Base-by-base conservation (phyloP, 2,888 invertebrate species). In the Falcaria lacertinaria region DNA sequence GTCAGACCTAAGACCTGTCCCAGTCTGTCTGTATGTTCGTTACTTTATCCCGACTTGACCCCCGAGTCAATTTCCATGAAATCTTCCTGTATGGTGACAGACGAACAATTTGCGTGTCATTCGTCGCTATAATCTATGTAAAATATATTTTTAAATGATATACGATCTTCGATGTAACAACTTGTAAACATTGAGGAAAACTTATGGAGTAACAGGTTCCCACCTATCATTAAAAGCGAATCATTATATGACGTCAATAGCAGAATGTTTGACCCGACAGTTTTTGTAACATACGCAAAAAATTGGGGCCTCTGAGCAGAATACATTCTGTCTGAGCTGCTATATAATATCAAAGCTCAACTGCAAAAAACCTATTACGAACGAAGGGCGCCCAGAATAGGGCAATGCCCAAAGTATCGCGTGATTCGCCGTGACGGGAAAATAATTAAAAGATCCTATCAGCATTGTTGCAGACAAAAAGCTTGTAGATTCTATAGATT, bases 401-500 rank as follows among this genome's bases (percentile, higher is more conserved):
- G 50, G 47, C 64, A 67, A 67, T 60, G 63, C 63, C 56, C 59
- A 52, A 48, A 44, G 44, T 19, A 25, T 22, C 46, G 44, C 50
- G 56, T 54, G 56, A 54, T 55, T 50, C 43, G 43, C 43, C 65
- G 60, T 69, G 64, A 69, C 68, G 63, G 54, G 62, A 61, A 66
- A 69, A 68, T 70, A 71, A 75, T 72, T 71, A 74, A 47, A 61
- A 60, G 69, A 72, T 74, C 47, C 52, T 57, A 68, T 65, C 67
- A 49, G 47, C 52, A 57, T 64, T 64, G 54, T 58, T 52, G 57
- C 56, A 55, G 69, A 67, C 61, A 62, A 55, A 60, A 53, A 54
- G 52, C 33, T 38, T 60, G 46, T 60, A 60, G 61, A 64, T 61
- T 51, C 28, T 11, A 28, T 11, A 11, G 28, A 28, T 28, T 28